A percentile compares a stretch with the other conserved stretches of the same genome.
phyloP scores from a whole-genome alignment of 2,888 invertebrate genomes.

The Teleiodes luculella region DNA sequence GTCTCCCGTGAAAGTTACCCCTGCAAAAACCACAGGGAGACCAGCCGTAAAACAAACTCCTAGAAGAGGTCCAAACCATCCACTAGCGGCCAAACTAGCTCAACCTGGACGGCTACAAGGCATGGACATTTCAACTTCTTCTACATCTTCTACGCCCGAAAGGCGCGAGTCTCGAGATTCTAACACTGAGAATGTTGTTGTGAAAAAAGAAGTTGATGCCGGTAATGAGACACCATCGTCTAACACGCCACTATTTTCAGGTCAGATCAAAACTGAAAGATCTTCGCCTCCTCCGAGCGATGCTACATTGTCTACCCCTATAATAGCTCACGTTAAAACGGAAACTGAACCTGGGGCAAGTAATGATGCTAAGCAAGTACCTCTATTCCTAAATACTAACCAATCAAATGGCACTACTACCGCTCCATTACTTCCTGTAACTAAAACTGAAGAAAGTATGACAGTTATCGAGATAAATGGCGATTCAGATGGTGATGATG shows the following conservation, averaged over 20 bases:
- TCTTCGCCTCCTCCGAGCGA: slow-evolving; percentile 46
- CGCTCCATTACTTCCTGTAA: slow-evolving; percentile 49
- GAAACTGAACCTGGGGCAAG: slow-evolving; percentile 43
- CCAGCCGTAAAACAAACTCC: slow-evolving; percentile 68
- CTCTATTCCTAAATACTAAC: slow-evolving; percentile 27
- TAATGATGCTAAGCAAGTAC: slow-evolving; percentile 20
- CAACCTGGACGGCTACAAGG: slow-evolving; percentile 30
- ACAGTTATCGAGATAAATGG: slow-evolving; percentile 72
- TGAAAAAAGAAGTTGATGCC: slow-evolving; percentile 57
- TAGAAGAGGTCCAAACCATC: slow-evolving; percentile 52
- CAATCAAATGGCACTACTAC: slow-evolving; percentile 17
- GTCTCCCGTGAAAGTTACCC: slow-evolving; percentile 21
- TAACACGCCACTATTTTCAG: slow-evolving; percentile 51
- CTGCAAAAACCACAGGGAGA: slow-evolving; percentile 39
- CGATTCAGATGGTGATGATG: slow-evolving; percentile 72
- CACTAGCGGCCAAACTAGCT: slow-evolving; percentile 37
- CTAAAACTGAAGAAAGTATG: slow-evolving; percentile 56
- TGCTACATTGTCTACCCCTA: slow-evolving; percentile 38
- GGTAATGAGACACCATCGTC: slow-evolving; percentile 31
- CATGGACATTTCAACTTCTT: slow-evolving; percentile 2
- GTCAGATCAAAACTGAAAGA: slow-evolving; percentile 62
- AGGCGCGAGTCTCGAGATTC: slow-evolving; percentile 40
- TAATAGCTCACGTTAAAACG: slow-evolving; percentile 55
- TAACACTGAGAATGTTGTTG: slow-evolving; percentile 46
- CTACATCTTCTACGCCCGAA: slow-evolving; percentile 31